A percentile compares a stretch with the other conserved stretches of the same genome.
Evolutionary conservation across 2,113 vertebrate genomes (phyloP).

Genomic region (Thalassarche chlororhynchos): DNA sequence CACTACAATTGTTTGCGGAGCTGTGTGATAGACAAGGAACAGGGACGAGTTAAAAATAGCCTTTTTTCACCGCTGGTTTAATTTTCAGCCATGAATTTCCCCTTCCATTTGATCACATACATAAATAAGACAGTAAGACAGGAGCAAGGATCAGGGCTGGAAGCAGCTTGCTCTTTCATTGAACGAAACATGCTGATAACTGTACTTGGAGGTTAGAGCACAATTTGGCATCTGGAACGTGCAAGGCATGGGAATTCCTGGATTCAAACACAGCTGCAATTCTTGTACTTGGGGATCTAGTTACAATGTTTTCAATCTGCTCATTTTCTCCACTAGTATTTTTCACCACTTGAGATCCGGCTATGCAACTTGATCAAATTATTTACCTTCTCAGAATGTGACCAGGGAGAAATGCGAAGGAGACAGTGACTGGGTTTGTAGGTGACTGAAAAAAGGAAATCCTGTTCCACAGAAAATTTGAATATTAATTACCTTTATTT

Average conservation of each 20-base stretch:
- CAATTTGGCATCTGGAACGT: neutral
- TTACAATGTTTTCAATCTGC: neutral
- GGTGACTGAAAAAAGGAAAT: neutral
- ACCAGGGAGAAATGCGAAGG: neutral
- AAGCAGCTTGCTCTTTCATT: neutral
- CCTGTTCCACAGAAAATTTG: neutral
- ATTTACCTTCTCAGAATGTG: neutral
- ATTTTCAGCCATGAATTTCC: neutral
- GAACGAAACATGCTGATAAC: neutral
- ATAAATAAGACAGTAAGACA: neutral
- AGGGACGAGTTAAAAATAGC: neutral
- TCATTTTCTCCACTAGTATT: neutral
- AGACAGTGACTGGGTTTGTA: neutral
- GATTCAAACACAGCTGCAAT: neutral
- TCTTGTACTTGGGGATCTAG: neutral
- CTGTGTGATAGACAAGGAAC: neutral
- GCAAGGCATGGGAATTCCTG: neutral
- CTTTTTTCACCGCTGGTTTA: neutral
- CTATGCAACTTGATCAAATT: neutral
- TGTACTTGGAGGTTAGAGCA: neutral
- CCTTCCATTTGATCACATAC: neutral
- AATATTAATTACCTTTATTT: neutral
- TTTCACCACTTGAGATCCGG: neutral
- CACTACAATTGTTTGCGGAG: neutral
- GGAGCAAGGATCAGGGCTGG: neutral